Base-by-base conservation (phyloP, 1,140 invertebrate species). In the Colletes gigas region DNA sequence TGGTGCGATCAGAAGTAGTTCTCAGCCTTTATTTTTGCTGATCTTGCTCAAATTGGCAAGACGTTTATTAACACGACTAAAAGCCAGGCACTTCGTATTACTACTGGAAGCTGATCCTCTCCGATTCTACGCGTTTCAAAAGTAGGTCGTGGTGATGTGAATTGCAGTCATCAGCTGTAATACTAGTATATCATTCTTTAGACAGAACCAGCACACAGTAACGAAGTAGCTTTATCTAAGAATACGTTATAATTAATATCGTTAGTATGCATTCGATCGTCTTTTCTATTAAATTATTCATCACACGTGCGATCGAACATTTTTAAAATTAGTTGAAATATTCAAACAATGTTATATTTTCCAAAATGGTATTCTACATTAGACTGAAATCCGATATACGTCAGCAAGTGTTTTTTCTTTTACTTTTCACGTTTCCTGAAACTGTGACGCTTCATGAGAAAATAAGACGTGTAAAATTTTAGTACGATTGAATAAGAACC, bases 121-220 rank as follows among this genome's bases (percentile, higher is more conserved):
- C n/a, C 67, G 67, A 66, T 70, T 82, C 63, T 47, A 60, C 44
- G 65, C 78, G 63, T 19, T 68, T 21, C 17, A 65, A 75, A 82
- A 82, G 66, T 82, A 65, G 80, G 80, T 78, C 80, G 60, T 63
- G 60, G 66, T 55, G 70, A 75, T 68, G 78, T 59, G 78, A 81
- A 75, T 81, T 81, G 67, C 78, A 75, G 78, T 81, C 78, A 81
- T 81, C 78, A 81, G 78, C 71, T 75, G 78, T 81, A 75, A 81
- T 54, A 44, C 78, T 39, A 19, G 63, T 55, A 67, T 68, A 75
- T 81, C 71, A 52, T 81, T 75, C 55, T 41, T 44, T 59, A 19
- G 44, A 81, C 62, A 41, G 10, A 60, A 39, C 12, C 57, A 39
- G 76, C 52, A 44, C 47, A 17, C 54, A 41, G 41, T 79, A 79